Evolutionary conservation across 2,113 vertebrate species (phyloP).

Genomic region (Gila orcuttii): DNA sequence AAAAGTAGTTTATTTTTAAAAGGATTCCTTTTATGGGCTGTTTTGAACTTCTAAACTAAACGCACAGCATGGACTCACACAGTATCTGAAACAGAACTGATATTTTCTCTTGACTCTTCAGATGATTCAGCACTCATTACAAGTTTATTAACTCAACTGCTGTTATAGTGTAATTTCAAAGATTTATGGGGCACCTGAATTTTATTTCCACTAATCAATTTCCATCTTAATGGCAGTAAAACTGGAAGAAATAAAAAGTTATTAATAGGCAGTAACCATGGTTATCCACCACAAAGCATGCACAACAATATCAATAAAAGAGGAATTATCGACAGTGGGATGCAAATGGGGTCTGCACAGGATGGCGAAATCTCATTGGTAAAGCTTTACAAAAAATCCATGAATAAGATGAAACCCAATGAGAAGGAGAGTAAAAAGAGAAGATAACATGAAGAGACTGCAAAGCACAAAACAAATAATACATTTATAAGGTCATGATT

Average conservation of each 20-base stretch:
- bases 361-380: conserved; percentile 7
- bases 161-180: conserved; percentile 57
- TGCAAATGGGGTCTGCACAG: neutral
- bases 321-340: conserved; percentile 42
- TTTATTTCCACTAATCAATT: conserved; percentile 57
- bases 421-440: neutral
- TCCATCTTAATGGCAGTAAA: conserved; percentile 61
- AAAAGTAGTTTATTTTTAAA: neutral
- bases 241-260: conserved; percentile 48
- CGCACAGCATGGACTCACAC: neutral
- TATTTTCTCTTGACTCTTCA: neutral
- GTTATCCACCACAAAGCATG: conserved; percentile 43
- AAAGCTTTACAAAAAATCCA: neutral
- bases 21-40: neutral
- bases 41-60: neutral
- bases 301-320: conserved; percentile 47
- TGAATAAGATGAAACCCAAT: neutral
- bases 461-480: neutral
- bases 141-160: conserved; percentile 64
- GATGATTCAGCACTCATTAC: conserved; percentile 66
- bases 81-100: neutral
- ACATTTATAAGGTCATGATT: neutral
- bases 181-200: conserved; percentile 62
- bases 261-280: conserved; percentile 54
- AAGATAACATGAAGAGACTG: too few relatives aligned